phyloP scores from a whole-genome alignment of 1,140 invertebrate species.

The Heliconius eleuchia region DNA sequence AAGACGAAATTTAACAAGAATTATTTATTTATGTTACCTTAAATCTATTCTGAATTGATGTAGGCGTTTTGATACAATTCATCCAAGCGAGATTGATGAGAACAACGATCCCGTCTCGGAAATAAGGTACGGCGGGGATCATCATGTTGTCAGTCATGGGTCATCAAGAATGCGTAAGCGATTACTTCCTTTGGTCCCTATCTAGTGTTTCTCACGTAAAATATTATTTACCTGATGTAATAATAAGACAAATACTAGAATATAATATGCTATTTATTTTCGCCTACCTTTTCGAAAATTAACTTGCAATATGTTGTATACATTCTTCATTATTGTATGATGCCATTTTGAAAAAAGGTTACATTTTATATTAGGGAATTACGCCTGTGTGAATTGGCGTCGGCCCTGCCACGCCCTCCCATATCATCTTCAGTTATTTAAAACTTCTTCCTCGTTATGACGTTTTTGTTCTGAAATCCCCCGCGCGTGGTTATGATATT shows the following conservation, averaged over 20 bases:
- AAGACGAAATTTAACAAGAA: neutral
- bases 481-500: neutral
- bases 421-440: slow-evolving; percentile 9
- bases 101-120: slow-evolving; percentile 33
- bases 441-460: slow-evolving; percentile 1
- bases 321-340: neutral
- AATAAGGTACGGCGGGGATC: slow-evolving; percentile 28
- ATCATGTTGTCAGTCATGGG: slow-evolving; percentile 40
- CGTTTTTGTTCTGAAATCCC: neutral
- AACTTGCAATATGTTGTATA: no score
- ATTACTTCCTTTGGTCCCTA: slow-evolving; percentile 49
- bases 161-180: slow-evolving; percentile 60
- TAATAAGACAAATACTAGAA: neutral
- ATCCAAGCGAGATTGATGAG: slow-evolving; percentile 24
- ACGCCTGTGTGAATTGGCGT: neutral
- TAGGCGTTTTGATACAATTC: slow-evolving; percentile 25
- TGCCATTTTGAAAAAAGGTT: neutral
- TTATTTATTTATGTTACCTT: slow-evolving; percentile 22
- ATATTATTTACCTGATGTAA: neutral
- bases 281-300: no score
- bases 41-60: slow-evolving; percentile 27
- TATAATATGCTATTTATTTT: no score
- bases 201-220: neutral
- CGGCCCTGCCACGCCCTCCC: neutral
- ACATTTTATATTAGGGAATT: neutral